A percentile compares a stretch with the other conserved stretches of the same genome.
Evolutionary conservation across 2,113 vertebrate genomes (phyloP).

Genomic region (Panthera tigris): DNA sequence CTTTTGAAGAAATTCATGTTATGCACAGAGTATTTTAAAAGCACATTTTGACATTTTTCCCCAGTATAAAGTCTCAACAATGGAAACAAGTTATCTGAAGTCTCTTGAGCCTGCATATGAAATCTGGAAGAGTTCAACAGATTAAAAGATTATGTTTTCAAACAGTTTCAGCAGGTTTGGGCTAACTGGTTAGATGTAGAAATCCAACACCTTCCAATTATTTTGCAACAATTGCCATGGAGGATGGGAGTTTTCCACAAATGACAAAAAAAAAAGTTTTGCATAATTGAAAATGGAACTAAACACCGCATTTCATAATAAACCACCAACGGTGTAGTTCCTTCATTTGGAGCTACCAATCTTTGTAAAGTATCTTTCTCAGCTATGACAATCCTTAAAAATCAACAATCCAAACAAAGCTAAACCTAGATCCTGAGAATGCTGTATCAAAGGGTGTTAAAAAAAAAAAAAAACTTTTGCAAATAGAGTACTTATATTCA

Average conservation of each 20-base stretch:
- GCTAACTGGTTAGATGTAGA: background rate
- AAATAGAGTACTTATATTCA: background rate
- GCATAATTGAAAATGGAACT: background rate
- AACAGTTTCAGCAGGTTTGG: background rate
- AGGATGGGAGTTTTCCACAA: background rate
- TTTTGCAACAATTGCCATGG: background rate
- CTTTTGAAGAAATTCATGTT: background rate
- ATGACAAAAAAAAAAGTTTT: background rate
- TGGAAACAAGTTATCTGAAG: background rate
- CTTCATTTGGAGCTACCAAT: background rate
- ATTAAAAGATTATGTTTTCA: background rate
- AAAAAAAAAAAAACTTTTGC: background rate
- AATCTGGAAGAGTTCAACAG: background rate
- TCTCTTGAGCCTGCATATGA: background rate
- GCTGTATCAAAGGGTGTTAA: background rate
- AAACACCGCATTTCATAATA: background rate
- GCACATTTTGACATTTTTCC: background rate
- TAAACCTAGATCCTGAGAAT: background rate
- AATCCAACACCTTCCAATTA: background rate
- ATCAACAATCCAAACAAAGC: background rate
- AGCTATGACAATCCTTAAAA: background rate
- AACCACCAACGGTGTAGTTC: background rate
- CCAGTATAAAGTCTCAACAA: no score
- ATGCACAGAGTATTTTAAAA: background rate
- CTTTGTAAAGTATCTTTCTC: background rate